Conservation (phyloP, 2,113 vertebrate species). For the Dasypus novemcinctus region DNA sequence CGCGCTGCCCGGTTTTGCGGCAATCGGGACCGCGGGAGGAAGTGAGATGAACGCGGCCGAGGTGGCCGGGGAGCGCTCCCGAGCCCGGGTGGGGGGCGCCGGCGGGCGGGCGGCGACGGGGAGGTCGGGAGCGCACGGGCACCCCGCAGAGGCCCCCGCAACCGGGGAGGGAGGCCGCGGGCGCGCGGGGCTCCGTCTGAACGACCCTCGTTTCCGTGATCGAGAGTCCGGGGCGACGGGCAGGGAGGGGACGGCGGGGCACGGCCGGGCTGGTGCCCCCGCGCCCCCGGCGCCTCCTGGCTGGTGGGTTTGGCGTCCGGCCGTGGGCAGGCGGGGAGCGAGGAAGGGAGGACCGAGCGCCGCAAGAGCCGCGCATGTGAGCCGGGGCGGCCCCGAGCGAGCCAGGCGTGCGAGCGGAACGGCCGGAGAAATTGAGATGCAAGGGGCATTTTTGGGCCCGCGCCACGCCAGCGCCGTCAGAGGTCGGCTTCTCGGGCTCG, state of each 20-base stretch:
- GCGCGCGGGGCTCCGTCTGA: neutral
- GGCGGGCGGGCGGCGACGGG: neutral
- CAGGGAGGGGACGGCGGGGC: neutral
- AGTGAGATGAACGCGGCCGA: slow-evolving; percentile 32
- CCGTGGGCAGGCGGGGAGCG: slow-evolving; percentile 32
- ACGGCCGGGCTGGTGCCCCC: slow-evolving; percentile 41
- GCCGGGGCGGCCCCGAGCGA: slow-evolving; percentile 78
- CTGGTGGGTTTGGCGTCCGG: slow-evolving; percentile 66
- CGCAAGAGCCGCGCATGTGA: slow-evolving; percentile 76
- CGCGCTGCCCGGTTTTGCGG: slow-evolving; percentile 65
- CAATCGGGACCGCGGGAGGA: slow-evolving; percentile 63
- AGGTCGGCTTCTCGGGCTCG: slow-evolving; percentile 81
- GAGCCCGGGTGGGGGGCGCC: neutral
- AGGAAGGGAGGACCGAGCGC: slow-evolving; percentile 65
- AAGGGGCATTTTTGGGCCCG: slow-evolving; percentile 84
- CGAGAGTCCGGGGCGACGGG: neutral
- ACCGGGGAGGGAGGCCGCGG: neutral
- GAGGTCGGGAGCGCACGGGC: slow-evolving; percentile 39
- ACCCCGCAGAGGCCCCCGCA: slow-evolving; percentile 43
- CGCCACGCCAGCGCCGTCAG: slow-evolving; percentile 78
- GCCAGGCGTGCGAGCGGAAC: slow-evolving; percentile 63
- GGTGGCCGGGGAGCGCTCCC: slow-evolving; percentile 43
- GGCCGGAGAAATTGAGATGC: slow-evolving; percentile 85
- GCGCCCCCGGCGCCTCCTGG: slow-evolving; percentile 42
- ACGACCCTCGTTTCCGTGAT: neutral